Conservation (phyloP, 2,797 vertebrate species). For the Sandelia bainsii region DNA sequence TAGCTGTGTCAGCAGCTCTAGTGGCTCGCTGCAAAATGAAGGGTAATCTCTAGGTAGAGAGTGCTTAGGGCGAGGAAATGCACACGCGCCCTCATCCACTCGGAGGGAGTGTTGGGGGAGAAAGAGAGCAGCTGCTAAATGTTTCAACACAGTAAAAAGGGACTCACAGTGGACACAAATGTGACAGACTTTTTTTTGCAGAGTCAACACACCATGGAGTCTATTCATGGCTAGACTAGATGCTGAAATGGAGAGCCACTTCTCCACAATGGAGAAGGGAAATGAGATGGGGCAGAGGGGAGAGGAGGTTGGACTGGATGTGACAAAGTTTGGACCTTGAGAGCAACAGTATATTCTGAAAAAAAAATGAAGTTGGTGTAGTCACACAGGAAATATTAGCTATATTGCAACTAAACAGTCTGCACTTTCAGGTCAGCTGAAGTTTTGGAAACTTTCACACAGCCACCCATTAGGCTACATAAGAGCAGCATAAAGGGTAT, state of each 20-base stretch:
- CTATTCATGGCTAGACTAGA: constrained; percentile 56
- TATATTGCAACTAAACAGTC: neutral
- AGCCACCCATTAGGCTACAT: too few species aligned
- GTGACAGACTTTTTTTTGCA: constrained; percentile 66
- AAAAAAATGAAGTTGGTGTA: constrained; percentile 23
- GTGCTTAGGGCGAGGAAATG: constrained; percentile 67
- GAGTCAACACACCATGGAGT: constrained; percentile 66
- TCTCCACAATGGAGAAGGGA: constrained; percentile 37
- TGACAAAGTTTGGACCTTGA: constrained; percentile 15
- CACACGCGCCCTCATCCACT: constrained; percentile 35
- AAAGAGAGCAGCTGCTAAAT: constrained; percentile 59
- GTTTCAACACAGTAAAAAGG: constrained; percentile 51
- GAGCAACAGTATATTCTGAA: neutral
- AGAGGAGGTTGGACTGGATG: constrained; percentile 13
- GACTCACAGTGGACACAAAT: constrained; percentile 51
- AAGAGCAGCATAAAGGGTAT: too few species aligned
- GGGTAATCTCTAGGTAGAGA: constrained; percentile 78
- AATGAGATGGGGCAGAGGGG: constrained; percentile 3
- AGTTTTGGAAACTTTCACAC: neutral
- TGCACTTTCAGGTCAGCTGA: neutral
- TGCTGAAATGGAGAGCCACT: constrained; percentile 62
- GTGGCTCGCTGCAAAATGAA: constrained; percentile 74
- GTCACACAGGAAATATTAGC: neutral
- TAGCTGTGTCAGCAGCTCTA: constrained; percentile 78
- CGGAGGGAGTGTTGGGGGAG: neutral